These are phyloP conservation scores for Cataglyphis livida DNA, from an alignment of 2,888 invertebrate species.

Conservation along the genomic window DNA sequence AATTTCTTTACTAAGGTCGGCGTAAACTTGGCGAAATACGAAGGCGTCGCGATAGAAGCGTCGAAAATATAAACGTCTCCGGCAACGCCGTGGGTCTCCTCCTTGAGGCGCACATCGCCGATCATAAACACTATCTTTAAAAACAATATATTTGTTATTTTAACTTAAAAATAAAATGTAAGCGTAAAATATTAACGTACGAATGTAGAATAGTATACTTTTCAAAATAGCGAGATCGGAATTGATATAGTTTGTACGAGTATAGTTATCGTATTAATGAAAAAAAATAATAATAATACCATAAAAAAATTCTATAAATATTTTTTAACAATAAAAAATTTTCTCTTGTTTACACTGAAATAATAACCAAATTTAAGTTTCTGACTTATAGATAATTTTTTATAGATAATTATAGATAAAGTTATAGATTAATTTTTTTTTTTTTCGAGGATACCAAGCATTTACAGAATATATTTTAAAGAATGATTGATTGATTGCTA, in stretches of 20 bases:
- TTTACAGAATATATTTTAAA: not conserved
- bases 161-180: not conserved
- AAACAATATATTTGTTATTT: constrained; percentile 47
- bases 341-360: not conserved
- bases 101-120: constrained; percentile 92
- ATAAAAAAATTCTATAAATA: not conserved
- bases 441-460: not conserved
- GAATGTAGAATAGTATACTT: not conserved
- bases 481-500: not conserved
- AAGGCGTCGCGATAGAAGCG: constrained; percentile 92
- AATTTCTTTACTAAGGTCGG: constrained; percentile 94
- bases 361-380: not conserved
- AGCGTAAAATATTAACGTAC: not conserved
- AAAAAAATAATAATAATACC: not conserved
- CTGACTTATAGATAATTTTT: not conserved
- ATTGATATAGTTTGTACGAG: not conserved
- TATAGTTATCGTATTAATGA: not conserved
- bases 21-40: constrained; percentile 94
- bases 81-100: constrained; percentile 93
- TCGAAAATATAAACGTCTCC: constrained; percentile 94
- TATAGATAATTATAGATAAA: no score
- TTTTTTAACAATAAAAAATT: not conserved
- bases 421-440: no score
- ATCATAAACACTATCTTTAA: constrained; percentile 91
- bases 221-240: not conserved